Base-by-base conservation (phyloP, 53 echinoderm and acorn worm genomes). In the Echinarachnius parma region DNA sequence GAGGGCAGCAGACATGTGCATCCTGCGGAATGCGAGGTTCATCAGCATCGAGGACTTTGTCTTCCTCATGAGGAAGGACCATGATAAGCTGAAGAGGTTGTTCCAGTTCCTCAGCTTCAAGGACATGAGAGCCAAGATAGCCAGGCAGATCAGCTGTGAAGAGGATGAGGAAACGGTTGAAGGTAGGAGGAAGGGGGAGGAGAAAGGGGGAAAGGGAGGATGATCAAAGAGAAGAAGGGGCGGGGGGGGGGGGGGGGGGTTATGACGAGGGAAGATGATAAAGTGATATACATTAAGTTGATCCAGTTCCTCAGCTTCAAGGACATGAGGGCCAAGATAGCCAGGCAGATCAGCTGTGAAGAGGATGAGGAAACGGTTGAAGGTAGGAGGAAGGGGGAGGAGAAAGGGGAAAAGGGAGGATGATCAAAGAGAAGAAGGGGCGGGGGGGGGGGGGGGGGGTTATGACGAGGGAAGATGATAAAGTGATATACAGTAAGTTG, bases 31-130 rank as follows among this genome's bases (percentile, higher is more conserved):
- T 21, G 98, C 92, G 9, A 83, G 98, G 9, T 92, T 98, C 46
- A 98, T 92, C 45, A 79, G 98, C 49, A 91, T 98, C 20, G 98
- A 98, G 59, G 98, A 98, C 27, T 92, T 92, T 78, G 62, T 98
- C 42, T 98, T 78, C 61, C 62, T 98, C 36, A 83, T 88, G 85
- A 92, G 92, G 24, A 70, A 71, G 1, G 83, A 96, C 59, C 66
- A 84, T n/a, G 63, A 77, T 34, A 98, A 83, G 50, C 83, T 98
- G 35, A 81, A 66, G 60, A 81, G 92, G 2, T 78, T 98, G 4
- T 62, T 98, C 48, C 82, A 77, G 15, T 98, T 98, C 58, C 78
- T 98, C 22, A 57, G 68, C 48, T 85, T 92, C 58, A 98, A 92
- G 62, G 98, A 98, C 60, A 72, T 37, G 44, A 54, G 74, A 1